phyloP scores from a whole-genome alignment of 2,797 vertebrate species.

The Leucoraja ocellata region DNA sequence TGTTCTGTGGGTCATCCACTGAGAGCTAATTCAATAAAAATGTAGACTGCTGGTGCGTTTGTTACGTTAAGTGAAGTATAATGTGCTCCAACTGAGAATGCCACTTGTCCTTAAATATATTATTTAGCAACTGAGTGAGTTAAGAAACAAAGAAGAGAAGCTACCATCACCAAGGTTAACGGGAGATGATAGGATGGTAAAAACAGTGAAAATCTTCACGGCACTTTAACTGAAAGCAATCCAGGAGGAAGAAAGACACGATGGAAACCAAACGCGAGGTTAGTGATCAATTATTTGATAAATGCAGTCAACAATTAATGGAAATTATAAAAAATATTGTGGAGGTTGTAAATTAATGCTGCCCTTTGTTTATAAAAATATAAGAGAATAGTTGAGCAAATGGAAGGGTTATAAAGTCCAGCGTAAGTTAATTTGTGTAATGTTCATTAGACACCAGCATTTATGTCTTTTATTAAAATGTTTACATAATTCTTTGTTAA shows the following conservation, averaged over 20 bases:
- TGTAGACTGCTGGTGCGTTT: not conserved
- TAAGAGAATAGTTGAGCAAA: too few species aligned
- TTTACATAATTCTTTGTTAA: not conserved
- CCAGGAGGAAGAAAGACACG: not conserved
- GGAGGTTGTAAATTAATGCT: not conserved
- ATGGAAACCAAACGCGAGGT: conserved; percentile 5
- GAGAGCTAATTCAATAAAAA: conserved; percentile 23
- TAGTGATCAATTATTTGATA: conserved; percentile 2
- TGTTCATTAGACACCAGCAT: not conserved
- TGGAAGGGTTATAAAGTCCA: too few species aligned
- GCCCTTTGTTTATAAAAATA: too few species aligned
- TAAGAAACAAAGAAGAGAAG: conserved; percentile 25
- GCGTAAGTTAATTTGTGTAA: not conserved
- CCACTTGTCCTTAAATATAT: conserved; percentile 37
- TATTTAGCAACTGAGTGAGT: conserved; percentile 42
- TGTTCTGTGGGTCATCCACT: not conserved
- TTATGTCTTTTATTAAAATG: not conserved
- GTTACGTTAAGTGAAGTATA: not conserved
- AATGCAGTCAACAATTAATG: not conserved
- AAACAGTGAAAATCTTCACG: not conserved
- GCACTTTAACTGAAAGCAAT: not conserved
- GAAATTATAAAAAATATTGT: not conserved
- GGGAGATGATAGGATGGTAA: not conserved
- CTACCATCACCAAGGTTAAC: conserved; percentile 35
- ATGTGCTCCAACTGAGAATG: conserved; percentile 40